A percentile compares a stretch with the other conserved stretches of the same genome.
Evolutionary conservation across 2,888 invertebrate genomes (phyloP).

Genomic region (Aleiodes testaceus): DNA sequence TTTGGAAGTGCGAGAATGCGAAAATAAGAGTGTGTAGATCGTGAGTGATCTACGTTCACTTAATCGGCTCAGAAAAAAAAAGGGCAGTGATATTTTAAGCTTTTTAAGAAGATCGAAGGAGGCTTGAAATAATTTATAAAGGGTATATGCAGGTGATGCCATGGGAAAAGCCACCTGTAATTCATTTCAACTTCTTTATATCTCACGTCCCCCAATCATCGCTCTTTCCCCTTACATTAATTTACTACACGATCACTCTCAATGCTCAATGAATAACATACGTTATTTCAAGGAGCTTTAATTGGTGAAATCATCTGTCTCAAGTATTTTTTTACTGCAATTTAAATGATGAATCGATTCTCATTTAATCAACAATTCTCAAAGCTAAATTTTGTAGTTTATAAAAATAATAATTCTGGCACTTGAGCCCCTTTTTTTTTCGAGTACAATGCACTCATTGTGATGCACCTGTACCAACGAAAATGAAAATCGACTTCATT

Average conservation of each 20-base stretch:
- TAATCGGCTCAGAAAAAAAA: not conserved
- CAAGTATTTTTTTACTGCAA: conserved; percentile 6
- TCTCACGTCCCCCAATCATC: conserved; percentile 26
- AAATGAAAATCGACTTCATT: conserved; percentile 20
- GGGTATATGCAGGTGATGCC: conserved; percentile 21
- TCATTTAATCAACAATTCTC: not conserved
- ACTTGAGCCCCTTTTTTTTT: too few species aligned
- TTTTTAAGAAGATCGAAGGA: not conserved
- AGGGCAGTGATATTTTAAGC: not conserved
- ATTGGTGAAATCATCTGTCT: conserved; percentile 24
- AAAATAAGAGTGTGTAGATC: not conserved
- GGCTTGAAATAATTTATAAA: not conserved
- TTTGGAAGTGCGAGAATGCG: not conserved
- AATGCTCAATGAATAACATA: conserved; percentile 19
- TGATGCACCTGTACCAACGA: conserved; percentile 21
- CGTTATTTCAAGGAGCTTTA: conserved; percentile 25
- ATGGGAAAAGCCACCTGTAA: conserved; percentile 33
- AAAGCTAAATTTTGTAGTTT: too few species aligned
- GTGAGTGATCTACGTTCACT: not conserved
- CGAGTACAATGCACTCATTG: not conserved
- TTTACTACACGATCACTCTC: conserved; percentile 11
- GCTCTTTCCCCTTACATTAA: conserved; percentile 17
- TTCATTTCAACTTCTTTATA: conserved; percentile 28
- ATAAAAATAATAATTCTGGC: too few species aligned
- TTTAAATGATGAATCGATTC: not conserved